These are phyloP conservation scores for Pseudomyrmex pallidus DNA, from an alignment of 1,140 invertebrate genomes.

Conservation along the genomic window DNA sequence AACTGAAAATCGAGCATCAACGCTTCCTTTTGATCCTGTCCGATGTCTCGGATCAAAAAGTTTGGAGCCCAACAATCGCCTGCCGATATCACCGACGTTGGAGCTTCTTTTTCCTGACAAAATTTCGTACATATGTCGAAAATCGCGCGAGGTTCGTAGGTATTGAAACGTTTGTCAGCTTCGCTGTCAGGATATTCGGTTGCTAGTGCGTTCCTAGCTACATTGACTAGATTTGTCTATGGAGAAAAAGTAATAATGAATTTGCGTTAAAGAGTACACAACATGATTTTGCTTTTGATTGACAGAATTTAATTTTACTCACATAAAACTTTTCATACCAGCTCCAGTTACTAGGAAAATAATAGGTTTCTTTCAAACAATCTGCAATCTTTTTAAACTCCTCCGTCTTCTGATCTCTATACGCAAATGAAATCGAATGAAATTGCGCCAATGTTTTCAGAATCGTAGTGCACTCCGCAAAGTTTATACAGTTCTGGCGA, in stretches of 20 bases:
- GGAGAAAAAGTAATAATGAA: neutral
- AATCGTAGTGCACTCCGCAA: no score
- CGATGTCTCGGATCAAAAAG: constrained; percentile 87
- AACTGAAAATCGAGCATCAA: constrained; percentile 90
- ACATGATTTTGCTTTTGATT: no score
- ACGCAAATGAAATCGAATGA: no score
- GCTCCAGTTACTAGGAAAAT: constrained; percentile 84
- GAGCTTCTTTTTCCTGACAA: constrained; percentile 67
- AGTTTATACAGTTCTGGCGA: no score
- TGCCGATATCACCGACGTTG: constrained; percentile 87
- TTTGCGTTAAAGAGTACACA: neutral
- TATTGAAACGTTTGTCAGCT: constrained; percentile 85
- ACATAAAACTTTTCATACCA: constrained; percentile 89
- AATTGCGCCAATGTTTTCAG: no score
- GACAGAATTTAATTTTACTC: constrained; percentile 65
- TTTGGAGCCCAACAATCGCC: constrained; percentile 92
- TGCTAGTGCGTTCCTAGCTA: constrained; percentile 87
- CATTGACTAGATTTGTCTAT: constrained; percentile 77
- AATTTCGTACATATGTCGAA: constrained; percentile 76
- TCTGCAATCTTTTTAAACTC: constrained; percentile 85
- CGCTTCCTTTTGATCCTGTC: constrained; percentile 80
- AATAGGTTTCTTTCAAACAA: constrained; percentile 86
- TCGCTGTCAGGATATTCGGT: constrained; percentile 87
- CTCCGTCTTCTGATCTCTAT: no score
- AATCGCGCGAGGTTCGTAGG: constrained; percentile 70